A percentile compares a stretch with the other conserved stretches of the same genome.
These are phyloP conservation scores for Melanogrammus aeglefinus DNA, from an alignment of 2,797 vertebrate genomes.

Conservation along the genomic window DNA sequence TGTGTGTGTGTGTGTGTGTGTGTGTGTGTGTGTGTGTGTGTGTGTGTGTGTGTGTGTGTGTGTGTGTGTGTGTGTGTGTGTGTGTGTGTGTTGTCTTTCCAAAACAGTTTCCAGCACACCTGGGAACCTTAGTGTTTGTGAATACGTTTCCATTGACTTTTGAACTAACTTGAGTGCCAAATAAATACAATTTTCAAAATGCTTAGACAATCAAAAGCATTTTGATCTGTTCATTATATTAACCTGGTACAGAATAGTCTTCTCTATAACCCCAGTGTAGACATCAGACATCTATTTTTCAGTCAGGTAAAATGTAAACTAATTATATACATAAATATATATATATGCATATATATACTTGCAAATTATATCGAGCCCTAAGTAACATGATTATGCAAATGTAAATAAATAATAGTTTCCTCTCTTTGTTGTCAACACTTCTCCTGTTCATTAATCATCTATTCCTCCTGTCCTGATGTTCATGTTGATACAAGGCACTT, in stretches of 20 bases:
- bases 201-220: background rate
- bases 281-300: no score
- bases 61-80: background rate
- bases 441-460: background rate
- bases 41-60: no score
- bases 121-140: background rate
- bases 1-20: constrained; percentile 3
- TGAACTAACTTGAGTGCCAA: background rate
- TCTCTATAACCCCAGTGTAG: background rate
- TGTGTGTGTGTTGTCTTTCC: background rate
- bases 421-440: background rate
- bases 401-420: background rate
- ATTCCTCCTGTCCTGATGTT: background rate
- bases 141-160: background rate
- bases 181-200: background rate
- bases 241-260: background rate
- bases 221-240: background rate
- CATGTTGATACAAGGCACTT: background rate
- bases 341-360: background rate
- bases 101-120: background rate
- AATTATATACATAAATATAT: background rate
- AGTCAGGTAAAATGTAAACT: background rate
- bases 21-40: no score
- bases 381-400: background rate
- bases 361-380: background rate